Conservation (phyloP, 2,888 invertebrate species). For the Spodoptera littoralis region DNA sequence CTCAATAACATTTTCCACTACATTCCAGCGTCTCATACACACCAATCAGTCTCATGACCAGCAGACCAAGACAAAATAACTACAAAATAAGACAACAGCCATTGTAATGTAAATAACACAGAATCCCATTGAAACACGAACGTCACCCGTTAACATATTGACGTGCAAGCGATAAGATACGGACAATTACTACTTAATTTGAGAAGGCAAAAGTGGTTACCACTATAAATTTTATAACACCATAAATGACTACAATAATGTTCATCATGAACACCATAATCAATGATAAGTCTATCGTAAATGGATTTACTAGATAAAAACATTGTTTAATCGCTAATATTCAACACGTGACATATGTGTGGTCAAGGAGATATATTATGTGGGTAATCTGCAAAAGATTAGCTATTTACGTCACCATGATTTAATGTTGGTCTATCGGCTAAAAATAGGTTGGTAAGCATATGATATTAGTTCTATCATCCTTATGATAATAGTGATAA, state of each 20-base stretch:
- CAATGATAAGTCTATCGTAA: constrained; percentile 34
- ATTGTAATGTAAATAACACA: neutral
- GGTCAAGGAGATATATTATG: constrained; percentile 1
- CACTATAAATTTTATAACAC: constrained; percentile 14
- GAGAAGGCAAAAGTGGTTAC: constrained; percentile 1
- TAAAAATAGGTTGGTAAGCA: too few species aligned
- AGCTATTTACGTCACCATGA: neutral
- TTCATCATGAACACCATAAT: constrained; percentile 32
- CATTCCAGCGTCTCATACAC: too few species aligned
- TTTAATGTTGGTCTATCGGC: neutral
- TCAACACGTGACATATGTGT: constrained; percentile 3
- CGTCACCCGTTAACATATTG: constrained; percentile 23
- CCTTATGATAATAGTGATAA: too few species aligned
- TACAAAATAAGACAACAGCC: too few species aligned
- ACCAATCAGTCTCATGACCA: too few species aligned
- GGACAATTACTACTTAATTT: constrained; percentile 9
- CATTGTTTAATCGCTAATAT: constrained; percentile 7
- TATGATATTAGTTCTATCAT: too few species aligned
- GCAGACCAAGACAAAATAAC: too few species aligned
- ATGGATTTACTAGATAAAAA: constrained; percentile 17
- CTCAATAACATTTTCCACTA: too few species aligned
- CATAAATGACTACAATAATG: constrained; percentile 13
- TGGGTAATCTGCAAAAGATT: neutral
- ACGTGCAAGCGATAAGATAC: constrained; percentile 28
- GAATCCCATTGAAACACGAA: constrained; percentile 1